A percentile compares a stretch with the other conserved stretches of the same genome.
Evolutionary conservation across 2,113 vertebrate species (phyloP).

Genomic region (Daubentonia madagascariensis): DNA sequence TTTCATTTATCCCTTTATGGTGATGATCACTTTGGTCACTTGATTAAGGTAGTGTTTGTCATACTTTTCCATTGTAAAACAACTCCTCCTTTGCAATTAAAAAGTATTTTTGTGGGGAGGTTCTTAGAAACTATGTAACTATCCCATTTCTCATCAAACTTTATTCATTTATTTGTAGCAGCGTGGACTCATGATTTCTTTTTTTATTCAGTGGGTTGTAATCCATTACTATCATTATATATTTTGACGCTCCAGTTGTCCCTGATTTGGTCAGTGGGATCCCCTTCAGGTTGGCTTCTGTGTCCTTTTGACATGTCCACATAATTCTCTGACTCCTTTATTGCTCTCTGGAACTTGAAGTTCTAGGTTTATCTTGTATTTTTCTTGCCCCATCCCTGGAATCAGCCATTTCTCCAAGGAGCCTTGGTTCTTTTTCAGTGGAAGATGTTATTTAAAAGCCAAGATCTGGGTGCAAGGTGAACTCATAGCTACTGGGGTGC

Average conservation of each 20-base stretch:
- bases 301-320: not conserved
- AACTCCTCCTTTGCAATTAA: slow-evolving; percentile 1
- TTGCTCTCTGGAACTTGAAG: not conserved
- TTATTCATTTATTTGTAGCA: not conserved
- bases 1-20: not conserved
- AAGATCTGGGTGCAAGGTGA: not conserved
- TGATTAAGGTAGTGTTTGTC: not conserved
- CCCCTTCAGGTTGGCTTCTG: not conserved
- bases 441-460: not conserved
- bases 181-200: not conserved
- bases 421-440: not conserved
- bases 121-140: not conserved
- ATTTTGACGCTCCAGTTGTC: not conserved
- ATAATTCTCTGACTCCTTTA: not conserved
- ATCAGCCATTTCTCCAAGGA: not conserved
- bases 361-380: not conserved
- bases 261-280: not conserved
- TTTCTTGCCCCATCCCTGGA: not conserved
- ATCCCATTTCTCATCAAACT: not conserved
- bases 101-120: not conserved
- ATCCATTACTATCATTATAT: not conserved
- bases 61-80: not conserved
- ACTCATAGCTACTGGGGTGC: not conserved
- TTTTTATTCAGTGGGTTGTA: not conserved
- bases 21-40: not conserved